Percentiles rank a stretch among this genome's conserved stretches.
phyloP scores from a whole-genome alignment of 2,797 vertebrate genomes.

The Molossus molossus region DNA sequence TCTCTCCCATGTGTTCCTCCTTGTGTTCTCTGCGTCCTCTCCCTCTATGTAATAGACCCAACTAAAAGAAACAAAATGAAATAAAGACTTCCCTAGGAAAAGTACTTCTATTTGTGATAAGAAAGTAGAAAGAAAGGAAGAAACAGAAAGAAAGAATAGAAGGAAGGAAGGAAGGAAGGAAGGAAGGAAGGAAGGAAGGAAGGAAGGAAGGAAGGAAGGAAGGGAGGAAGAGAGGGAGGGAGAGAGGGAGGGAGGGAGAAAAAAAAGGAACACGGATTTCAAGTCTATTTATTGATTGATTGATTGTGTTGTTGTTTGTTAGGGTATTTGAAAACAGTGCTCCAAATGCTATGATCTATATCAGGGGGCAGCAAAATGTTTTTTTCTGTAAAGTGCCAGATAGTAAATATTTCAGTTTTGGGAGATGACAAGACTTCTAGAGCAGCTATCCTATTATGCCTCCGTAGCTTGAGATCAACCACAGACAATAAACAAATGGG shows the following conservation, averaged over 20 bases:
- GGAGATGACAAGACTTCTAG: not conserved
- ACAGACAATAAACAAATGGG: not conserved
- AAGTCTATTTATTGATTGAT: not conserved
- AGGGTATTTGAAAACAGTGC: not conserved
- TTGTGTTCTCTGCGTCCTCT: not conserved
- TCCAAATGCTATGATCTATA: not conserved
- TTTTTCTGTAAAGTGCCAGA: not conserved
- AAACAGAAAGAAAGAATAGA: not conserved
- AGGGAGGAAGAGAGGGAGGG: not conserved
- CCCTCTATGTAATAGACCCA: not conserved
- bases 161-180: not conserved
- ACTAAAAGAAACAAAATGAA: not conserved
- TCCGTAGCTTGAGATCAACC: not conserved
- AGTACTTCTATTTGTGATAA: not conserved
- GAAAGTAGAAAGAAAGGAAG: not conserved
- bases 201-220: not conserved
- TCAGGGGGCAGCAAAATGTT: not conserved
- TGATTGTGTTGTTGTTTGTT: not conserved
- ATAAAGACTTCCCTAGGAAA: not conserved
- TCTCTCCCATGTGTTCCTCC: not conserved
- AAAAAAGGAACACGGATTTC: not conserved
- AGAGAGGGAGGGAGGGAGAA: not conserved
- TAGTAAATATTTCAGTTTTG: conserved; percentile 24
- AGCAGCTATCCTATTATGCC: not conserved
- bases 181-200: not conserved